Evolutionary conservation across 2,888 invertebrate genomes (phyloP).

Genomic region (Invenusta paracnida): DNA sequence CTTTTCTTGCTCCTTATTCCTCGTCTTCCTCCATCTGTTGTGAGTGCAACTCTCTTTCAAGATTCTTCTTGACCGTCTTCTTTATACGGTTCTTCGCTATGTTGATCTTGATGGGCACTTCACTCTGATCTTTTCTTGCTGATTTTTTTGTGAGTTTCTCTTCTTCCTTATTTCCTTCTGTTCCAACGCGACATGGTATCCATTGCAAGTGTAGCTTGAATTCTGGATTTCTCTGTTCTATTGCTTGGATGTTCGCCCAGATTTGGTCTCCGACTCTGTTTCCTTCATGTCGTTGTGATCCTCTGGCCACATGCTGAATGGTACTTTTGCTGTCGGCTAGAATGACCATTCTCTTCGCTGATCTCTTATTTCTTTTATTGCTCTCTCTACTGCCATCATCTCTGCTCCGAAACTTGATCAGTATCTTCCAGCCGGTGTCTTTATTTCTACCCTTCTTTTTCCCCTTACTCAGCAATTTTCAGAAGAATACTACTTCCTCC

Average conservation of each 20-base stretch:
- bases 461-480: not conserved
- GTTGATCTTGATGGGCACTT: not conserved
- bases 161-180: not conserved
- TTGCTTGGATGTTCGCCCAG: not conserved
- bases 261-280: not conserved
- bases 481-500: not conserved
- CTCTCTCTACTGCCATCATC: not conserved
- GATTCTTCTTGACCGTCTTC: not conserved
- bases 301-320: not conserved
- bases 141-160: not conserved
- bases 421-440: not conserved
- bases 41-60: not conserved
- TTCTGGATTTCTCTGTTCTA: not conserved
- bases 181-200: not conserved
- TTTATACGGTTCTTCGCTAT: not conserved
- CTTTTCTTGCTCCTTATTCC: not conserved
- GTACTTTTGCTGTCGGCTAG: not conserved
- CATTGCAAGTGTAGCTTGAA: not conserved
- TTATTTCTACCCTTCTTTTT: not conserved
- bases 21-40: not conserved
- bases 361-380: not conserved
- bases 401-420: not conserved
- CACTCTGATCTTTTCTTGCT: not conserved
- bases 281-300: not conserved
- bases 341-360: not conserved